Percentiles rank a stretch among this genome's conserved stretches.
Evolutionary conservation across 2,888 invertebrate species (phyloP).

Genomic region (Operophtera brumata): DNA sequence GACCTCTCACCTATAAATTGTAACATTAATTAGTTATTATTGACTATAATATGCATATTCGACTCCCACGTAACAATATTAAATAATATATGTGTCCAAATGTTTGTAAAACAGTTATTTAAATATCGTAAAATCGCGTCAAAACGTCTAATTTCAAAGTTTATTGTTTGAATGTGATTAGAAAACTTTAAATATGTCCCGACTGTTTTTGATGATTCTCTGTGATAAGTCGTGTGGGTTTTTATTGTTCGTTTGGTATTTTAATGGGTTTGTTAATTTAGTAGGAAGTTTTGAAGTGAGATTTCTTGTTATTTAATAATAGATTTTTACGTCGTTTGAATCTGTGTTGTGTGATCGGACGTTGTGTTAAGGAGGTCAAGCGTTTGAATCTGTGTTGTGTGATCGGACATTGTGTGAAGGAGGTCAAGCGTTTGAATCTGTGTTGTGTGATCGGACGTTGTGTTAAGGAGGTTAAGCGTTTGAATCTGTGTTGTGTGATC

Average conservation of each 20-base stretch:
- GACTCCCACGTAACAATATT: conserved; percentile 32
- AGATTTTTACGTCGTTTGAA: conserved; percentile 7
- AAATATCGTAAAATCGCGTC: conserved; percentile 53
- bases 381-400: neutral
- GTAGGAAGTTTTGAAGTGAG: conserved; percentile 22
- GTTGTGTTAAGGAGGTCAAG: neutral
- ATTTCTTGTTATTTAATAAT: conserved; percentile 14
- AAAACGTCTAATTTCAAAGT: conserved; percentile 47
- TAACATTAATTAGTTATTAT: conserved; percentile 18
- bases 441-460: neutral
- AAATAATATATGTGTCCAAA: conserved; percentile 34
- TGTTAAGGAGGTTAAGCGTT: neutral
- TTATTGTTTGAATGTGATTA: conserved; percentile 47
- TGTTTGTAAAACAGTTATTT: conserved; percentile 48
- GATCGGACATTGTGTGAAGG: neutral
- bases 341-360: conserved; percentile 1
- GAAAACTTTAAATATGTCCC: conserved; percentile 41
- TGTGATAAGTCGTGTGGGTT: conserved; percentile 34
- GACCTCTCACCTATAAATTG: conserved; percentile 19
- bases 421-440: conserved; percentile 1
- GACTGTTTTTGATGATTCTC: conserved; percentile 44
- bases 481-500: conserved; percentile 2
- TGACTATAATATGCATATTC: conserved; percentile 26
- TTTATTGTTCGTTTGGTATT: conserved; percentile 32
- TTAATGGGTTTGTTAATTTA: conserved; percentile 31